Evolutionary conservation across 2,113 vertebrate species (phyloP).

Genomic region (Capreolus pygargus): DNA sequence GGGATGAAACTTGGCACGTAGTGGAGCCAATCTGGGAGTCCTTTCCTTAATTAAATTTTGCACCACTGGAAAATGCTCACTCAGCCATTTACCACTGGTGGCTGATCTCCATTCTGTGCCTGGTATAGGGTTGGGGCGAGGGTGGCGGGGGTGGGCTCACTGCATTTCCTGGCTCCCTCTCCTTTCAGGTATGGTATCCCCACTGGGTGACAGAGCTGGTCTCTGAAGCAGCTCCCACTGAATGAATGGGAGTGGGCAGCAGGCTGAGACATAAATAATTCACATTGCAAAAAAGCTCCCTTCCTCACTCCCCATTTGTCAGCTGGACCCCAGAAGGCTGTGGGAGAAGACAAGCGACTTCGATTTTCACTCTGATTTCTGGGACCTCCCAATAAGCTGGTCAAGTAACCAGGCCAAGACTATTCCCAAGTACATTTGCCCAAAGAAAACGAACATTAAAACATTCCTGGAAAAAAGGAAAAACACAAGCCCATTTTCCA

Average conservation of each 20-base stretch:
- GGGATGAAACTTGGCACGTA: slow-evolving; percentile 72
- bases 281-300: slow-evolving; percentile 39
- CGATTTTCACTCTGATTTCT: slow-evolving; percentile 60
- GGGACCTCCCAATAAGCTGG: slow-evolving; percentile 73
- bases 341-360: slow-evolving; percentile 61
- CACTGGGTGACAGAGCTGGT: neutral
- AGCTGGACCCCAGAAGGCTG: slow-evolving; percentile 60
- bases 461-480: slow-evolving; percentile 69
- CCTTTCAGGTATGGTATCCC: neutral
- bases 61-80: slow-evolving; percentile 44
- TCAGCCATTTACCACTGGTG: slow-evolving; percentile 27
- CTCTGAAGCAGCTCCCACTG: neutral
- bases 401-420: slow-evolving; percentile 64
- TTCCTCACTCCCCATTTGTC: slow-evolving; percentile 48
- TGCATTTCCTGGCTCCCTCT: neutral
- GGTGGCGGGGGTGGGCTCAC: neutral
- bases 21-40: slow-evolving; percentile 62
- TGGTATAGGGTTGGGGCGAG: neutral
- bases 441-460: slow-evolving; percentile 71
- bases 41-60: slow-evolving; percentile 68
- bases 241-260: slow-evolving; percentile 5
- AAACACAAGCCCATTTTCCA: slow-evolving; percentile 63
- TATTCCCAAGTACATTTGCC: slow-evolving; percentile 55
- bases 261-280: slow-evolving; percentile 53
- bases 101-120: neutral